Evolutionary conservation across 2,888 invertebrate species (phyloP).

Genomic region (Luffia ferchaultella): DNA sequence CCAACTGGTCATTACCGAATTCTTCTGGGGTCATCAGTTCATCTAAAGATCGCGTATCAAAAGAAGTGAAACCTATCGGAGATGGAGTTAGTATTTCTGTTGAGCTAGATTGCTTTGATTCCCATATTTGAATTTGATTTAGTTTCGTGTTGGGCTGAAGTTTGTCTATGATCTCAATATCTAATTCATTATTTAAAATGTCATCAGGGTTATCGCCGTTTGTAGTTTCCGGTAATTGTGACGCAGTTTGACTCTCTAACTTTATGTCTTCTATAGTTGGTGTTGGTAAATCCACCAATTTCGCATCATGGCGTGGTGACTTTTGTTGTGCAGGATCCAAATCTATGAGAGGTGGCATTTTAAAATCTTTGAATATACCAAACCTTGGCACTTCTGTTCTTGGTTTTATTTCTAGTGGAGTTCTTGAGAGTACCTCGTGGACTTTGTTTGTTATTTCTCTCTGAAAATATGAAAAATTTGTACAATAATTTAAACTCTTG

Average conservation of each 20-base stretch:
- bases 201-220: slow-evolving; percentile 3
- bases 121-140: slow-evolving; percentile 36
- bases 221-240: slow-evolving; percentile 16
- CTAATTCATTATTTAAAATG: slow-evolving; percentile 23
- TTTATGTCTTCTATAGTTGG: background rate
- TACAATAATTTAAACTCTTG: no score
- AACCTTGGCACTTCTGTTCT: slow-evolving; percentile 39
- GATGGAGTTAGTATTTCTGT: slow-evolving; percentile 68
- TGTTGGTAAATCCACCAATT: slow-evolving; percentile 2
- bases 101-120: slow-evolving; percentile 40
- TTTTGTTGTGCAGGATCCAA: slow-evolving; percentile 16
- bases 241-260: background rate
- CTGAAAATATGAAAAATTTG: no score
- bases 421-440: slow-evolving; percentile 72
- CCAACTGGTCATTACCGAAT: slow-evolving; percentile 53
- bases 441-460: slow-evolving; percentile 79
- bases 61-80: slow-evolving; percentile 60
- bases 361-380: slow-evolving; percentile 31
- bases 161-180: slow-evolving; percentile 36
- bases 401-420: slow-evolving; percentile 71
- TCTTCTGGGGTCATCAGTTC: slow-evolving; percentile 70
- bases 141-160: slow-evolving; percentile 42
- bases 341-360: slow-evolving; percentile 35
- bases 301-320: background rate
- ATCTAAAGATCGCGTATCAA: slow-evolving; percentile 67